Conservation (phyloP, 2,113 vertebrate species). For the Malurus melanocephalus region DNA sequence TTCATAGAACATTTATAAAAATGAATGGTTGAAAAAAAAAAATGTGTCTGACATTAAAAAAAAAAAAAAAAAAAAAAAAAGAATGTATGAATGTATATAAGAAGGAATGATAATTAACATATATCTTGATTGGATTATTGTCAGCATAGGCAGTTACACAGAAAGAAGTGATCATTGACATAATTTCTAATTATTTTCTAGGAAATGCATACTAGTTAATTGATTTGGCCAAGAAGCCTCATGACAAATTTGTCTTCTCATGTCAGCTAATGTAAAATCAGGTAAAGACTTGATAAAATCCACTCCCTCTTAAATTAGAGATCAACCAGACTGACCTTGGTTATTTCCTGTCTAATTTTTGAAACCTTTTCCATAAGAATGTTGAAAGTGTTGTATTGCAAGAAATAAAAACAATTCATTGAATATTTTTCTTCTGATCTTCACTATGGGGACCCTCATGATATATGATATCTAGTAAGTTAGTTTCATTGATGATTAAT, state of each 20-base stretch:
- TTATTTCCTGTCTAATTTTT: not conserved
- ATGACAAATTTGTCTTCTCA: not conserved
- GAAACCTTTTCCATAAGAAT: not conserved
- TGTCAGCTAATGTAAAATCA: not conserved
- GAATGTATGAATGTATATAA: not conserved
- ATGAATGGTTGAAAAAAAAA: not conserved
- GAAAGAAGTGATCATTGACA: fast-evolving
- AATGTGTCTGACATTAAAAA: not conserved
- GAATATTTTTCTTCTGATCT: not conserved
- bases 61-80: not conserved
- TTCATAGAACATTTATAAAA: not conserved
- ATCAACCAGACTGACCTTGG: not conserved
- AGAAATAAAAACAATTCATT: not conserved
- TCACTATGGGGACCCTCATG: not conserved
- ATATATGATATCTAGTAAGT: not conserved
- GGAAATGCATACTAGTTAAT: not conserved
- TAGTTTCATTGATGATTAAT: not conserved
- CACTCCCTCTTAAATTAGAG: not conserved
- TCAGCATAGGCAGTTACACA: not conserved
- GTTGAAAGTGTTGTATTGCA: not conserved
- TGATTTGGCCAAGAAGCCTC: not conserved
- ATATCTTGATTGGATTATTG: not conserved
- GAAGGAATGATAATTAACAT: not conserved
- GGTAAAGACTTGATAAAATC: not conserved
- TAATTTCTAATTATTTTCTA: not conserved